Evolutionary conservation across 2,888 invertebrate species (phyloP).

Genomic region (Anagyrus pseudococci): DNA sequence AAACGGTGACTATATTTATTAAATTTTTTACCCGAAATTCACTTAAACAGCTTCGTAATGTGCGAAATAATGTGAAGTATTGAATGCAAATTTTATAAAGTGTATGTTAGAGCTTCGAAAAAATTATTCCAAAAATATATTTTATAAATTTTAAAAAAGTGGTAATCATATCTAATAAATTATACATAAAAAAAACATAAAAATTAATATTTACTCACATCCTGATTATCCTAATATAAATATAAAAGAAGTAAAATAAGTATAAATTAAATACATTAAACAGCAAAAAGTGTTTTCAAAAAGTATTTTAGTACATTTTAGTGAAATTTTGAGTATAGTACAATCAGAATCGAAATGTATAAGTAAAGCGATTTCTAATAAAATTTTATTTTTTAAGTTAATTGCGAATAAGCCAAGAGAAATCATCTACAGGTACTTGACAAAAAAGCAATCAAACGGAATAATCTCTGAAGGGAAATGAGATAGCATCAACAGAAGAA

Average conservation of each 20-base stretch:
- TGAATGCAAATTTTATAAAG: conserved; percentile 29
- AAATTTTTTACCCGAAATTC: conserved; percentile 25
- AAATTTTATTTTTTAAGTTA: conserved; percentile 19
- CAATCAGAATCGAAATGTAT: not conserved
- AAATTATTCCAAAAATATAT: conserved; percentile 34
- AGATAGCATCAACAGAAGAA: conserved; percentile 53
- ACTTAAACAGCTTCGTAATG: conserved; percentile 15
- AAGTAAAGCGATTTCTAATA: not conserved
- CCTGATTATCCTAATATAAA: too few species aligned
- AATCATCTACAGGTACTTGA: conserved; percentile 18
- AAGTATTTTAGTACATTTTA: conserved; percentile 16
- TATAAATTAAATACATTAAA: too few species aligned
- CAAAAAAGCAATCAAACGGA: conserved; percentile 39
- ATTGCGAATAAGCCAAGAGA: conserved; percentile 29
- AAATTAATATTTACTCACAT: too few species aligned
- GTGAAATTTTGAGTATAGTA: not conserved
- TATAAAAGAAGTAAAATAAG: too few species aligned
- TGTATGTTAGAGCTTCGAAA: conserved; percentile 26
- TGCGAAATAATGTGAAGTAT: conserved; percentile 28
- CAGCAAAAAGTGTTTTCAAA: too few species aligned
- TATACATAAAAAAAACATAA: too few species aligned
- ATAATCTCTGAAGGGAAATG: conserved; percentile 48
- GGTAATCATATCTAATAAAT: conserved; percentile 41
- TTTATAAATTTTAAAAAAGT: conserved; percentile 33
- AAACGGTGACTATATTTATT: conserved; percentile 18